Evolutionary conservation across 2,113 vertebrate species (phyloP).

Genomic region (Oryzias javanicus): DNA sequence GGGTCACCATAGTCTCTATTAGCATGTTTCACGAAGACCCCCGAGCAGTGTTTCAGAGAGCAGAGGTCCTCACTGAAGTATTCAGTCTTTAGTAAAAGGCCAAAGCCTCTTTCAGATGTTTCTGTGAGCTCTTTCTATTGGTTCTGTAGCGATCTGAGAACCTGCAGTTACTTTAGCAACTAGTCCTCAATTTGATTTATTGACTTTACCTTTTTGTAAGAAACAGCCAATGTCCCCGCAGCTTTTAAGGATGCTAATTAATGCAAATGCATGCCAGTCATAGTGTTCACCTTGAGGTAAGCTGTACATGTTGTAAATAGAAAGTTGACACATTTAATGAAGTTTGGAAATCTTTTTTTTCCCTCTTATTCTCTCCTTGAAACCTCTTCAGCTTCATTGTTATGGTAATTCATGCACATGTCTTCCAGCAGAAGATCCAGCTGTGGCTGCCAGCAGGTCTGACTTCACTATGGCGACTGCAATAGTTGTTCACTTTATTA

Average conservation of each 20-base stretch:
- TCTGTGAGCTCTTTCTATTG: slow-evolving; percentile 32
- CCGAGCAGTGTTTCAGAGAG: slow-evolving; percentile 44
- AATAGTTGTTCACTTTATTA: no score
- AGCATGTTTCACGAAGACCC: slow-evolving; percentile 49
- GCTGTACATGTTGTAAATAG: slow-evolving; percentile 75
- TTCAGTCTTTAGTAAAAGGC: slow-evolving; percentile 67
- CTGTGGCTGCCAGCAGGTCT: slow-evolving; percentile 50
- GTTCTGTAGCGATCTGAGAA: slow-evolving; percentile 52
- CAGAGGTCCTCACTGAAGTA: slow-evolving; percentile 74
- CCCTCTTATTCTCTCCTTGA: slow-evolving; percentile 55
- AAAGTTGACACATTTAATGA: slow-evolving; percentile 74
- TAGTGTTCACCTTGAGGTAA: slow-evolving; percentile 76
- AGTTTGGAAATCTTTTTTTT: slow-evolving; percentile 65
- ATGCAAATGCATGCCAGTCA: slow-evolving; percentile 78
- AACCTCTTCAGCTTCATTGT: slow-evolving; percentile 56
- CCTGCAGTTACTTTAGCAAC: slow-evolving; percentile 57
- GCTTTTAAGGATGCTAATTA: slow-evolving; percentile 75
- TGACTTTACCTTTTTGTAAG: slow-evolving; percentile 68
- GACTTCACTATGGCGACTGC: no score
- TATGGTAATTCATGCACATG: slow-evolving; percentile 66
- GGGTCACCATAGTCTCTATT: no score
- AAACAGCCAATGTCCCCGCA: slow-evolving; percentile 57
- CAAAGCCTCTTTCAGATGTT: slow-evolving; percentile 41
- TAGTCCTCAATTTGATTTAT: slow-evolving; percentile 76
- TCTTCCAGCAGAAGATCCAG: slow-evolving; percentile 55